phyloP scores from a whole-genome alignment of 2,797 vertebrate species.

The Syngnathus acus region DNA sequence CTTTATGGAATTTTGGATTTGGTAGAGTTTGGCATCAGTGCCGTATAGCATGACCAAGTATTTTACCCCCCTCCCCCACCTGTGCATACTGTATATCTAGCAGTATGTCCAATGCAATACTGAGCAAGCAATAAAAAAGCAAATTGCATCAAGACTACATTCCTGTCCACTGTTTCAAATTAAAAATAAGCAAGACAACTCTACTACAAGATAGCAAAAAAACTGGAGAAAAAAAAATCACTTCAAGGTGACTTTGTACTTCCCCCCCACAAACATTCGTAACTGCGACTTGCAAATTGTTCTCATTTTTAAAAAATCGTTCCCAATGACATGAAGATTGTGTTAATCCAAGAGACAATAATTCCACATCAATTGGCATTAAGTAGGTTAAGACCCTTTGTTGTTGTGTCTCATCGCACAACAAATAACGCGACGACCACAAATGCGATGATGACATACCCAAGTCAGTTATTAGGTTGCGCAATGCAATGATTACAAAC shows the following conservation, averaged over 20 bases:
- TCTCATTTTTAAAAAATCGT: neutral
- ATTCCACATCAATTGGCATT: neutral
- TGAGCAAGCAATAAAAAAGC: neutral
- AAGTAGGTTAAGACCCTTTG: neutral
- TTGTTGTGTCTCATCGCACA: neutral
- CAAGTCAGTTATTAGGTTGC: constrained; percentile 13
- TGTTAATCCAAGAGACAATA: neutral
- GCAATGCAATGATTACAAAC: constrained; percentile 9
- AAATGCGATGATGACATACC: constrained; percentile 8
- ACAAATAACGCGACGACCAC: neutral
- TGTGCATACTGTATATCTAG: neutral
- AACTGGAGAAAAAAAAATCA: too few species aligned
- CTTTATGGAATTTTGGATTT: constrained; percentile 3
- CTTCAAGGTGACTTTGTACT: too few species aligned
- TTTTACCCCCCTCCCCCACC: neutral
- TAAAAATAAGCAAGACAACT: too few species aligned
- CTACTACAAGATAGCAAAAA: neutral
- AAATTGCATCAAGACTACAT: too few species aligned
- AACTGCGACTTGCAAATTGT: neutral
- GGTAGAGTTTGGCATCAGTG: neutral
- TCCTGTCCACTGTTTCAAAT: too few species aligned
- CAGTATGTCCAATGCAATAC: neutral
- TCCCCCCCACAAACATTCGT: neutral
- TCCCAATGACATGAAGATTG: neutral
- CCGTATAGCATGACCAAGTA: neutral